A percentile compares a stretch with the other conserved stretches of the same genome.
These are phyloP conservation scores for Megalurothrips usitatus DNA, from an alignment of 2,888 invertebrate genomes.

Conservation along the genomic window DNA sequence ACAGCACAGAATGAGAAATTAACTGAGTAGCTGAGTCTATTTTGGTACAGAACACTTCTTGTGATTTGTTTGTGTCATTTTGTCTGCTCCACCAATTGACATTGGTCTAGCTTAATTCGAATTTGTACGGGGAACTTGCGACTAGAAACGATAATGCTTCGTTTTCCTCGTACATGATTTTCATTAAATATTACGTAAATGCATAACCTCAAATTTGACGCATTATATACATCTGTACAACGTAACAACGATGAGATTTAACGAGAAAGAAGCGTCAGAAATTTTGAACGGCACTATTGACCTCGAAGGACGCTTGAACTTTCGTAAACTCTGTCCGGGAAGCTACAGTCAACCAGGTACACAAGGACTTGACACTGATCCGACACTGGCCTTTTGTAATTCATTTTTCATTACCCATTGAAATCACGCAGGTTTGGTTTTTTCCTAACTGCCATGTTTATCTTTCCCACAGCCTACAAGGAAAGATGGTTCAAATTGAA, in stretches of 20 bases:
- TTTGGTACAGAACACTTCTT: too few species aligned
- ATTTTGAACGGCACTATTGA: constrained; percentile 57
- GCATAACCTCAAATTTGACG: neutral
- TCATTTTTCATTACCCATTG: neutral
- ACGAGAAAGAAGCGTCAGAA: constrained; percentile 62
- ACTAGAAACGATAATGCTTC: neutral
- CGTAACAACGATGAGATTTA: constrained; percentile 59
- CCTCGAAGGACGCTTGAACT: constrained; percentile 68
- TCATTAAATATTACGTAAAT: neutral
- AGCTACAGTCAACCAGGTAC: constrained; percentile 40
- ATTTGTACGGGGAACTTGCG: too few species aligned
- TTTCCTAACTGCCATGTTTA: constrained; percentile 15
- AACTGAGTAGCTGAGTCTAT: too few species aligned
- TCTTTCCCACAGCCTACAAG: constrained; percentile 59
- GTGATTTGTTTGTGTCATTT: too few species aligned
- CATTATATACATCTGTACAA: neutral
- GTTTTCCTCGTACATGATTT: neutral
- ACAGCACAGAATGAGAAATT: too few species aligned
- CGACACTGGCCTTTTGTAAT: neutral
- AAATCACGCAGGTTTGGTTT: neutral
- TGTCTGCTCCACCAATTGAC: too few species aligned
- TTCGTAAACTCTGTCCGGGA: constrained; percentile 52
- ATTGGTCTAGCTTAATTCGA: too few species aligned
- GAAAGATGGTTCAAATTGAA: constrained; percentile 73
- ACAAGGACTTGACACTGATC: neutral